phyloP scores from a whole-genome alignment of 1,140 invertebrate species.

The Microplitis demolitor region DNA sequence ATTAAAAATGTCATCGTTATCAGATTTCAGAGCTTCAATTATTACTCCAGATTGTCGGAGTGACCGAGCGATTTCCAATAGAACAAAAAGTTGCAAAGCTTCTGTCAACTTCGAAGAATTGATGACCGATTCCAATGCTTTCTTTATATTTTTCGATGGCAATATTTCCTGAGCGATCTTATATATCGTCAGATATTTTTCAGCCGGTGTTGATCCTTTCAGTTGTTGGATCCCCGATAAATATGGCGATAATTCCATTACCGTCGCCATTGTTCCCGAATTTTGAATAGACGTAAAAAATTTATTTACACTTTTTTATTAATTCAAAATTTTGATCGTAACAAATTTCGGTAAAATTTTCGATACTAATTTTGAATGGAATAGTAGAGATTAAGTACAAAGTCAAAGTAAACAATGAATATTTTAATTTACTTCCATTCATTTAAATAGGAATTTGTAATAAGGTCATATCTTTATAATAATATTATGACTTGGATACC shows the following conservation, averaged over 20 bases:
- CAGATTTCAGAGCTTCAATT: constrained; percentile 38
- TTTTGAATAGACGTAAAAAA: too few relatives aligned
- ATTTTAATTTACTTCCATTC: too few relatives aligned
- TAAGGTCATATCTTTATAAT: too few relatives aligned
- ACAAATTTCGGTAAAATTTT: too few relatives aligned
- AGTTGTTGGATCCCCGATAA: constrained; percentile 45
- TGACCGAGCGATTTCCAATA: constrained; percentile 34
- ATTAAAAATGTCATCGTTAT: constrained; percentile 33
- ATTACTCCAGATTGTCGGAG: constrained; percentile 28
- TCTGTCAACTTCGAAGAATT: neutral
- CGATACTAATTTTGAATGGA: too few relatives aligned
- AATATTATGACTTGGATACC: too few relatives aligned
- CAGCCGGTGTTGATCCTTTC: constrained; percentile 32
- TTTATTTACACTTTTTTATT: neutral
- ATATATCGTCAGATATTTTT: constrained; percentile 43
- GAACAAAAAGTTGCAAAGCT: neutral
- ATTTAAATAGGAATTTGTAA: too few relatives aligned
- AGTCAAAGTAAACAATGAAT: too few relatives aligned
- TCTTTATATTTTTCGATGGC: neutral
- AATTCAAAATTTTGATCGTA: too few relatives aligned
- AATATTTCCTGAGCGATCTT: constrained; percentile 23
- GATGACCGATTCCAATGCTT: neutral
- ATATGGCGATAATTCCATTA: constrained; percentile 24
- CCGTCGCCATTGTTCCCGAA: too few relatives aligned
- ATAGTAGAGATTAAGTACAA: too few relatives aligned